Evolutionary conservation across 2,113 vertebrate species (phyloP), one percentile per base, ranked within the genome.

Genomic region (Rousettus leschenaultii): DNA sequence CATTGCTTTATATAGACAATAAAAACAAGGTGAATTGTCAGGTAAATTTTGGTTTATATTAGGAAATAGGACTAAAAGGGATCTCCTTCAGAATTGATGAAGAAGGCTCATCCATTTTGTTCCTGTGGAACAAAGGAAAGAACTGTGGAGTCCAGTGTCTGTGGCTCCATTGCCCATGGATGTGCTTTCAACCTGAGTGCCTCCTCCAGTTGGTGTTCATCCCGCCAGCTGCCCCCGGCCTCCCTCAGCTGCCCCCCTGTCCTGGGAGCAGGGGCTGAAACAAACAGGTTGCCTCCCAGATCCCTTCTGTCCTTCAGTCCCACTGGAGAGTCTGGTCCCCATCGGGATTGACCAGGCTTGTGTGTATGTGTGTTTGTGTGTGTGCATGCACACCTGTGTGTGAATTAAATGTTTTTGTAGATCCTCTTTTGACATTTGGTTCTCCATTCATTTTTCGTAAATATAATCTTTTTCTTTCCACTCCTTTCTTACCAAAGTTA

Each of bases 1-100:
- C 40, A 10, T 40, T 80, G 70, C 82, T 88, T 40, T 96, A 82
- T 86, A 89, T 73, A 92, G 80, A 80, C 92, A 80, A 94, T 88
- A 65, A 91, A 95, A 91, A 45, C 91, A 86, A 94, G 43, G 38
- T 79, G 45, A 51, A 68, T 24, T 85, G 68, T 89, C 89, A 95
- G 89, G 91, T 93, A 89, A 43, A 70, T 84, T 83, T 77, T 51
- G 86, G 77, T 55, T 96, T 91, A 28, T 70, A 16, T 95, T 61
- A 68, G 48, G 68, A 96, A 74, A 48, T 15, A 59, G 33, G 55
- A 87, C 90, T 43, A 73, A 59, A 85, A 35, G 51, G n/a, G 53
- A 51, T 82, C 61, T 80, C 83, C 66, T 95, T 65, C 86, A 14
- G 55, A 83, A 79, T 75, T 70, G 70, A 77, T 53, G 33, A 90